A percentile compares a stretch with the other conserved stretches of the same genome.
These are phyloP conservation scores for Thumatha senex DNA, from an alignment of 2,888 invertebrate genomes.

Conservation along the genomic window DNA sequence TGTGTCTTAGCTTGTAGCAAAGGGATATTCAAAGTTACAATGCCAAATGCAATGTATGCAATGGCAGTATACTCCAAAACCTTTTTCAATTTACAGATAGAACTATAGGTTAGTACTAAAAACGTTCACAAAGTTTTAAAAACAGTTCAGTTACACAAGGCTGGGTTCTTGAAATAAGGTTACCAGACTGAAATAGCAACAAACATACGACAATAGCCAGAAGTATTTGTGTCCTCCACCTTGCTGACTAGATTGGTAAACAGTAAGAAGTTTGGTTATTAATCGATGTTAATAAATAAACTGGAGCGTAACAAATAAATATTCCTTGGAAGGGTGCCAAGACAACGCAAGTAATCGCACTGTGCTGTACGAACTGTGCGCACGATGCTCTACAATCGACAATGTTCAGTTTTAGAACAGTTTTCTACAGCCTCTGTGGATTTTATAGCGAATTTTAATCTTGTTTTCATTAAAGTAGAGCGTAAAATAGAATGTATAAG, in stretches of 20 bases:
- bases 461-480: constrained; percentile 9
- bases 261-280: constrained; percentile 37
- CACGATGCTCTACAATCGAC: constrained; percentile 45
- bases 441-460: constrained; percentile 4
- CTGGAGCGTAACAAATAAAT: constrained; percentile 60
- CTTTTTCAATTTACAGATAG: neutral
- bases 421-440: constrained; percentile 25
- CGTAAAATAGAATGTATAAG: constrained; percentile 5
- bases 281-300: constrained; percentile 64
- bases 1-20: too few relatives aligned
- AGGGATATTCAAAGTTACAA: too few relatives aligned
- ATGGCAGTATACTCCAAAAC: neutral
- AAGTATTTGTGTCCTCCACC: constrained; percentile 13
- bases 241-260: constrained; percentile 42
- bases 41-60: too few relatives aligned
- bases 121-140: neutral
- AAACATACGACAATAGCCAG: neutral
- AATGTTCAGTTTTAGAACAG: constrained; percentile 37
- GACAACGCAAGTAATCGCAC: constrained; percentile 33
- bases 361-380: constrained; percentile 39
- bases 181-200: neutral
- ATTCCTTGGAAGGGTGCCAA: constrained; percentile 57
- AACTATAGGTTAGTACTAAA: neutral
- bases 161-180: neutral
- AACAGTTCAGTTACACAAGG: neutral